Evolutionary conservation across 2,888 invertebrate genomes (phyloP).

Genomic region (Megalurothrips usitatus): DNA sequence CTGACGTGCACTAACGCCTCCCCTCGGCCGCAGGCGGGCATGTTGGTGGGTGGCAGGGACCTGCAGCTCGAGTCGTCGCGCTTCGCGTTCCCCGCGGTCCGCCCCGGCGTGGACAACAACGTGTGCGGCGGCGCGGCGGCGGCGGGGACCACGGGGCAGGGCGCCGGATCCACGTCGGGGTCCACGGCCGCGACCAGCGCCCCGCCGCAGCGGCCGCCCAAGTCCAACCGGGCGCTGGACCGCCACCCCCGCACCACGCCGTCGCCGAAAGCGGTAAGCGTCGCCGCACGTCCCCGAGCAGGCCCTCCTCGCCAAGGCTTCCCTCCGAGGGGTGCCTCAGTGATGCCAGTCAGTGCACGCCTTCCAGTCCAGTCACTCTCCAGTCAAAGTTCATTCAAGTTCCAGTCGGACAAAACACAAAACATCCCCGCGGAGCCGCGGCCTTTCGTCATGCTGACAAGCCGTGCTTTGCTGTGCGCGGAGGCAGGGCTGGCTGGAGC

Average conservation of each 20-base stretch:
- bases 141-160: neutral
- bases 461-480: no score
- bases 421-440: no score
- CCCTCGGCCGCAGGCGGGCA: neutral
- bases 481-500: no score
- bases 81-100: neutral
- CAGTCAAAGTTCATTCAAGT: no score
- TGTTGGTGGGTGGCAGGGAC: slow-evolving; percentile 7
- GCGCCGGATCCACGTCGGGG: neutral
- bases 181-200: neutral
- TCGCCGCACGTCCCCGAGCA: neutral
- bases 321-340: no score
- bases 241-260: slow-evolving; percentile 10
- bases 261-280: neutral
- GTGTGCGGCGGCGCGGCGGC: neutral
- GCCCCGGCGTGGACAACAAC: slow-evolving; percentile 1
- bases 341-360: no score
- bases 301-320: no score
- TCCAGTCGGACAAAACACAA: no score
- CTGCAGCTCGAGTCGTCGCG: slow-evolving; percentile 10
- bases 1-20: neutral
- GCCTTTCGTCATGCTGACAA: no score
- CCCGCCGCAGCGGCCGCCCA: neutral
- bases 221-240: neutral
- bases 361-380: no score